Evolutionary conservation across 2,888 invertebrate genomes (phyloP).

Genomic region (Ophraella communa): DNA sequence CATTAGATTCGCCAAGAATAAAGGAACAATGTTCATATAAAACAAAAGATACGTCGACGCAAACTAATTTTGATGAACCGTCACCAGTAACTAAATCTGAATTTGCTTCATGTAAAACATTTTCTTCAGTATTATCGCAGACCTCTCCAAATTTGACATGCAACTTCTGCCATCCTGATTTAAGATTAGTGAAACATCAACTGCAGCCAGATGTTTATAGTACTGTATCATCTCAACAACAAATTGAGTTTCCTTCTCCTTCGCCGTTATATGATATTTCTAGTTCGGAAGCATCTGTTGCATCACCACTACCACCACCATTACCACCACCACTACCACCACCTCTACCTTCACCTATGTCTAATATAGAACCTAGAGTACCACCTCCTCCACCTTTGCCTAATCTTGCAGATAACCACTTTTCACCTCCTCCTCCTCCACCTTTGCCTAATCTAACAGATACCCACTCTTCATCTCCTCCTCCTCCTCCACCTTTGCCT

Average conservation of each 20-base stretch:
- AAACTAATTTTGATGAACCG: constrained; percentile 31
- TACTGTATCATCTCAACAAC: background rate
- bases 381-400: constrained; percentile 59
- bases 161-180: background rate
- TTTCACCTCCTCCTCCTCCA: constrained; percentile 35
- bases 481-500: constrained; percentile 41
- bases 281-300: too few relatives aligned
- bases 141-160: background rate
- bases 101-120: constrained; percentile 5
- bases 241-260: constrained; percentile 4
- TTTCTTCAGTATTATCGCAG: background rate
- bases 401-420: background rate
- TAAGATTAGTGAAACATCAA: background rate
- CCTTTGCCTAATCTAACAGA: constrained; percentile 41
- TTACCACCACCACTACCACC: constrained; percentile 51
- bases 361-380: constrained; percentile 48
- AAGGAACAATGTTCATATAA: constrained; percentile 46
- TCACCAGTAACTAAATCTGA: too few relatives aligned
- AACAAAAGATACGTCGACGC: constrained; percentile 22
- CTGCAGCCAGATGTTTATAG: background rate
- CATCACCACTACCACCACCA: constrained; percentile 9
- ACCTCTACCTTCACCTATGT: constrained; percentile 41
- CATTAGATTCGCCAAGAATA: constrained; percentile 45
- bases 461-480: constrained; percentile 16
- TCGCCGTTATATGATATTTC: constrained; percentile 34